These are phyloP conservation scores for Drosophila pegasa DNA, from an alignment of 2,888 invertebrate genomes.

Conservation along the genomic window DNA sequence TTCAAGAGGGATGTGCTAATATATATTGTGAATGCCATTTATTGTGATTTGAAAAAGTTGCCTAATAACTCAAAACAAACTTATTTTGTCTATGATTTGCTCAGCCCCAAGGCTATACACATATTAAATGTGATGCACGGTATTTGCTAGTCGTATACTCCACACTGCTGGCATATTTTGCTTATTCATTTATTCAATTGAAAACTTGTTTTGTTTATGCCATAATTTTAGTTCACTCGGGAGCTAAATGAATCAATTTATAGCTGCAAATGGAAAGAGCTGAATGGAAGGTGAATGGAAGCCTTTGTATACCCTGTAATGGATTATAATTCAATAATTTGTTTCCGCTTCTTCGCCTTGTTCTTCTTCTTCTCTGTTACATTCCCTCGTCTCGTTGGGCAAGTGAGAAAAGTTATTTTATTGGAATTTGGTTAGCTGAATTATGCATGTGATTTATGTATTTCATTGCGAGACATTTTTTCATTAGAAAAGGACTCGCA, in stretches of 20 bases:
- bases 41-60: too few species aligned
- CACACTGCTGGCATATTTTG: neutral
- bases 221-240: slow-evolving; percentile 6
- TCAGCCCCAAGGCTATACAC: neutral
- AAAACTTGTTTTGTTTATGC: slow-evolving; percentile 29
- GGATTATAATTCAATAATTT: slow-evolving; percentile 44
- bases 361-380: neutral
- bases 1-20: neutral
- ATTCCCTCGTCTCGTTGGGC: neutral
- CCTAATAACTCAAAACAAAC: too few species aligned
- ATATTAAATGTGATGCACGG: neutral
- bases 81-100: too few species aligned
- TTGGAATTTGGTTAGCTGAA: slow-evolving; percentile 16
- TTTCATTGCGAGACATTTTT: slow-evolving; percentile 18
- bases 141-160: neutral
- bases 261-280: neutral
- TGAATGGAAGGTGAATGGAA: neutral
- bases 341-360: slow-evolving; percentile 13
- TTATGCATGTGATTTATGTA: slow-evolving; percentile 43
- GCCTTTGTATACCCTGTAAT: neutral
- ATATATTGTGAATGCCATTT: too few species aligned
- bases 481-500: slow-evolving; percentile 17
- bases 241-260: slow-evolving; percentile 10
- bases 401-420: slow-evolving; percentile 27
- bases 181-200: slow-evolving; percentile 4